Base-by-base conservation (phyloP, 2,888 invertebrate species). In the Mythimna impura region DNA sequence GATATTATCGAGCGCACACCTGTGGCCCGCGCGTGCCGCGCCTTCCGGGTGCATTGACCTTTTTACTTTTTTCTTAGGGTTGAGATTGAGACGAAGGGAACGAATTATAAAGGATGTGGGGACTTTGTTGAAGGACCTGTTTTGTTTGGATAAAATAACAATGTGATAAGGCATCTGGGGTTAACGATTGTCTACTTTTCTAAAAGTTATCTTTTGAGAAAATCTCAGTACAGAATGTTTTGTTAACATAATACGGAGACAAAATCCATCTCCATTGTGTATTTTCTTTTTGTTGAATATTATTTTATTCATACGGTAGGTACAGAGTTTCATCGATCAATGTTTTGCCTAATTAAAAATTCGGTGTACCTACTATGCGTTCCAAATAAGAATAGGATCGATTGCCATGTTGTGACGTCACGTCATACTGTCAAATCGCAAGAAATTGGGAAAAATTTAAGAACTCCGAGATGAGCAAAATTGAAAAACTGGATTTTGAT, bases 1-100 rank as follows among this genome's bases (percentile, higher is more conserved):
- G 94, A 95, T 94, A 86, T 70, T 92, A 95, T 95, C 94, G 95
- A 95, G 78, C 93, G 89, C 86, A 91, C 95, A 95, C 95, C 95
- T 95, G 95, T 94, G 87, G 89, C 93, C 79, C 93, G 93, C 93
- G 85, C 93, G 93, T 93, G 94, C 91, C 90, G 82, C 75, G 78
- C 90, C 88, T 92, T 94, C 94, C 93, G 93, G 94, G 95, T 89
- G 87, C 93, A 83, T 82, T 94, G 94, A 93, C 91, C 94, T 91
- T 85, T 89, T 85, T 76, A 66, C 63, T 88, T 89, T 88, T 86
- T 90, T 89, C 85, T 85, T 77, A 73, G 76, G 78, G 78, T 70
- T 68, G 69, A 70, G 70, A 52, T 71, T 40, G 62, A 71, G 81
- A 62, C 69, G 65, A 71, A 76, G 71, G 76, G 71, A 73, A 68